phyloP scores from a whole-genome alignment of 2,888 invertebrate species.

The Drosophila hamatofila region DNA sequence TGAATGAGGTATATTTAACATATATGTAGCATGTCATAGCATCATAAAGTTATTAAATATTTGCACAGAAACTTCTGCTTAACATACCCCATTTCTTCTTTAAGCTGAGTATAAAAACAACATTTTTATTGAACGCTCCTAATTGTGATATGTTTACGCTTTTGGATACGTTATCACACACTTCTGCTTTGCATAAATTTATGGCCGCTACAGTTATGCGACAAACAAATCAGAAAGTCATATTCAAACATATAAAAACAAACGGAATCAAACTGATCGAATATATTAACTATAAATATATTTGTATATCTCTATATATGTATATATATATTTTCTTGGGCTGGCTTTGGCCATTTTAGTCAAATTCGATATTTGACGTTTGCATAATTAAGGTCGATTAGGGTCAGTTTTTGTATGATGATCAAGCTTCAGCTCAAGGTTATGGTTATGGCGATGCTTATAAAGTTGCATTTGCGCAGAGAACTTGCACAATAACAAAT shows the following conservation, averaged over 20 bases:
- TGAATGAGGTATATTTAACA: not conserved
- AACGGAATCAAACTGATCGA: conserved; percentile 25
- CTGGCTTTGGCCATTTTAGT: conserved; percentile 53
- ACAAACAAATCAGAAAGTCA: conserved; percentile 29
- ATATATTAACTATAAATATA: not conserved
- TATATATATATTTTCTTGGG: conserved; percentile 3
- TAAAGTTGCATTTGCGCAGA: conserved; percentile 4
- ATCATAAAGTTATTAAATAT: no score
- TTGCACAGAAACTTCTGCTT: not conserved
- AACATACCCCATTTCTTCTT: not conserved
- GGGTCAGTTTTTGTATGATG: conserved; percentile 54
- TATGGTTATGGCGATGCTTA: conserved; percentile 66
- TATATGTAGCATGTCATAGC: no score
- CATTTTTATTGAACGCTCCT: conserved; percentile 17
- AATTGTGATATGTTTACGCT: conserved; percentile 33
- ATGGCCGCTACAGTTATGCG: conserved; percentile 60
- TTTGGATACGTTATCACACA: conserved; percentile 36
- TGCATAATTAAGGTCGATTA: conserved; percentile 80
- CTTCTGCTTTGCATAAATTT: conserved; percentile 43
- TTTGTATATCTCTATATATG: not conserved
- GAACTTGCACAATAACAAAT: conserved; percentile 60
- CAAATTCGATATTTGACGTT: conserved; percentile 58
- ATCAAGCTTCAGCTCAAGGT: conserved; percentile 68
- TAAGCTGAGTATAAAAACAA: not conserved
- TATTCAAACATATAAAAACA: conserved; percentile 28